Evolutionary conservation across 1,140 invertebrate genomes (phyloP), one percentile per base, ranked within the genome.

Genomic region (Sycophaga agraensis): DNA sequence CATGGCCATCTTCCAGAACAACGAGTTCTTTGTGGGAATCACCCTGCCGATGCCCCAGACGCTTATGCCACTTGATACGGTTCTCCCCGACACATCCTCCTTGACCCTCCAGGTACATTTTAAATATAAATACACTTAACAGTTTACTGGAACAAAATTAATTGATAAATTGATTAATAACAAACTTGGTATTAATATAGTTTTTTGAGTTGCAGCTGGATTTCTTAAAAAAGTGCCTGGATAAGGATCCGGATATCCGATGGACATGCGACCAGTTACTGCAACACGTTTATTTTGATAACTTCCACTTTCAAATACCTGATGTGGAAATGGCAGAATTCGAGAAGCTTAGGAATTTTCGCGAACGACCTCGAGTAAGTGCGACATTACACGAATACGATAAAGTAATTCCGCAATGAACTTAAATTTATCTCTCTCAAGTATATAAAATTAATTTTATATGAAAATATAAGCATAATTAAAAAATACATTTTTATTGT

Each of bases 21-120:
- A 99, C 72, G 91, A 96, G 69, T 99, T 98, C 78, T 99, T 94
- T 73, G 88, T 91, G 74, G 93, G 97, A n/a, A 87, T 94, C 66
- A 90, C 85, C 37, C 85, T 99, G 65, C 96, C 96, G 0, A 91
- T 96, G 66, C 96, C 96, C 0, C 93, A 95, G 59, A 88, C 88
- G 7, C 83, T 93, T n/a, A 84, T 87, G 66, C 87, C 93, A 9
- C 82, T 98, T 11, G 92, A 96, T 76, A 86, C 86, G 55, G 91
- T 91, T 82, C 86, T 97, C 73, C 89, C 92, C 3, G 84, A 85
- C 62, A 86, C 88, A 75, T 82, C 84, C 46, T 76, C 82, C 59
- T 79, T 87, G 40, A 85, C 88, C 11, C 24, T 76, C 51, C 77
- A 79, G 66, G n/a, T n/a, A n/a, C n/a, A n/a, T n/a, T n/a, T n/a